Evolutionary conservation across 1,140 invertebrate genomes (phyloP).

Genomic region (Tetranychus cinnabarinus): DNA sequence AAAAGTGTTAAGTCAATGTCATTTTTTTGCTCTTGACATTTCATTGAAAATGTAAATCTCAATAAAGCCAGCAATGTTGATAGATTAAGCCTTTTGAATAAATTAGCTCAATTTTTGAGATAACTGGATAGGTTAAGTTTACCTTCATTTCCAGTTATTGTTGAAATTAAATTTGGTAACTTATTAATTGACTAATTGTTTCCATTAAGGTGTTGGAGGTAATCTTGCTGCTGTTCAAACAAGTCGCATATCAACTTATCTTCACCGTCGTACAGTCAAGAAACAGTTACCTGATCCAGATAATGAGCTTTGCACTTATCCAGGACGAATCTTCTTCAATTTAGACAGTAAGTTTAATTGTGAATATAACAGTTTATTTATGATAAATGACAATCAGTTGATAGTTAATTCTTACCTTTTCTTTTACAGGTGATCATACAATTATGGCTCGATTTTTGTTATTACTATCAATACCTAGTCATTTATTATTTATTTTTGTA

Average conservation of each 20-base stretch:
- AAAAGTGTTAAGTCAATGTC: no score
- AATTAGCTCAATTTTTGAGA: no score
- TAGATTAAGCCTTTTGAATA: no score
- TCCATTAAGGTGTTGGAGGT: conserved; percentile 16
- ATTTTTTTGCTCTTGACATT: no score
- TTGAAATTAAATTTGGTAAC: no score
- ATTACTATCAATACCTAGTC: conserved; percentile 34
- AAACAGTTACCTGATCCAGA: background rate
- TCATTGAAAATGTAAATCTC: no score
- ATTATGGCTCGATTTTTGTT: conserved; percentile 31
- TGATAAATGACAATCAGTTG: background rate
- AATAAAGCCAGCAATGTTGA: no score
- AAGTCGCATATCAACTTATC: conserved; percentile 20
- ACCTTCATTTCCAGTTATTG: no score
- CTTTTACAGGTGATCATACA: conserved; percentile 16
- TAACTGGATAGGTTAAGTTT: no score
- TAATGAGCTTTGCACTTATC: background rate
- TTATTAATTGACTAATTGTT: no score
- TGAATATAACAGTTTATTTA: background rate
- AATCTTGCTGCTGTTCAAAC: conserved; percentile 30
- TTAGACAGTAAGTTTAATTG: background rate
- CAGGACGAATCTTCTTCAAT: background rate
- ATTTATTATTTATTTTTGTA: conserved; percentile 30
- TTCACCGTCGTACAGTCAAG: conserved; percentile 21
- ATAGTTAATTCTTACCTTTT: background rate